These are phyloP conservation scores for Craseonycteris thonglongyai DNA, from an alignment of 2,113 vertebrate species.

Conservation along the genomic window DNA sequence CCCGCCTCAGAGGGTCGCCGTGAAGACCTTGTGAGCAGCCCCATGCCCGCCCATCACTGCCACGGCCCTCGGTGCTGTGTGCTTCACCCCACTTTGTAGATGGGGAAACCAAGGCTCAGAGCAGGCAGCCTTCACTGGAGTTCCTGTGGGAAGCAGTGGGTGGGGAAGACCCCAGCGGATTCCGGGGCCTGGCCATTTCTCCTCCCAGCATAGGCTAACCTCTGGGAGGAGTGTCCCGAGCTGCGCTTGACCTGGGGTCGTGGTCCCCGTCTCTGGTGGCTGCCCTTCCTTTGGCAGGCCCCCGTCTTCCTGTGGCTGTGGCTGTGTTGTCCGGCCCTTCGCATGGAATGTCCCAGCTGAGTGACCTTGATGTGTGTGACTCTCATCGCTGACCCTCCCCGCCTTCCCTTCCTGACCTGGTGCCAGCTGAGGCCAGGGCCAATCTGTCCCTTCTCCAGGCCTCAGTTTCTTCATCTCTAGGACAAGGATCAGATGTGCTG, in stretches of 20 bases:
- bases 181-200: background rate
- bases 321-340: background rate
- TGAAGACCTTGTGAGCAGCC: background rate
- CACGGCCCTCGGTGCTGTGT: background rate
- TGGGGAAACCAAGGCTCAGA: background rate
- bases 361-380: background rate
- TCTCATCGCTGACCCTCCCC: fast-evolving
- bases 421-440: background rate
- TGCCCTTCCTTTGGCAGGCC: background rate
- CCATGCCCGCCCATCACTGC: background rate
- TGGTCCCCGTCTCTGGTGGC: background rate
- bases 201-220: background rate
- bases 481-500: fast-evolving
- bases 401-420: background rate
- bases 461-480: background rate
- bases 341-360: background rate
- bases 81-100: background rate
- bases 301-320: background rate
- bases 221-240: background rate
- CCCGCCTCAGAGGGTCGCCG: fast-evolving
- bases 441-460: background rate
- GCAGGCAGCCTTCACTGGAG: too few relatives aligned
- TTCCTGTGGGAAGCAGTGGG: fast-evolving
- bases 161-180: background rate
- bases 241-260: too few relatives aligned